phyloP scores from a whole-genome alignment of 2,113 vertebrate species.

The Rhinopomastus cyanomelas region DNA sequence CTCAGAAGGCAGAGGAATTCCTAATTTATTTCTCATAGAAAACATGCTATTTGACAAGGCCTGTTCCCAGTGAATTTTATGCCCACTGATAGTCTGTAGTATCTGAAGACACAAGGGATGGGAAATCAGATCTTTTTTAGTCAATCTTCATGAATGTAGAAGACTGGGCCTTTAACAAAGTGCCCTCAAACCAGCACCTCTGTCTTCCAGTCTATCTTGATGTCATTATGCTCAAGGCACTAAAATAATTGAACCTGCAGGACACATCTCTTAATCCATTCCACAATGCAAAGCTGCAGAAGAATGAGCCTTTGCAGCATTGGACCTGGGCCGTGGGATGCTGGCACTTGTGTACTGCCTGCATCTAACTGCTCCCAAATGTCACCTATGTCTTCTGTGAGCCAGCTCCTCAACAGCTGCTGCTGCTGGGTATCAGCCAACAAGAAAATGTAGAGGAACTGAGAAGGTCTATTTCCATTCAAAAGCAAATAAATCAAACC shows the following conservation, averaged over 20 bases:
- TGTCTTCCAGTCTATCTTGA: background rate
- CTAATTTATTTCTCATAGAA: background rate
- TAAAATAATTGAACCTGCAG: background rate
- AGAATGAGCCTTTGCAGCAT: background rate
- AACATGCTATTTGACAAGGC: background rate
- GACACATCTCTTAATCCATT: background rate
- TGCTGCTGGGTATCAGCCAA: too few species aligned
- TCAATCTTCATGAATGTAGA: background rate
- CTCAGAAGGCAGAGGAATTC: background rate
- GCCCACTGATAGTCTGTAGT: background rate
- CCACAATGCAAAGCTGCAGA: background rate
- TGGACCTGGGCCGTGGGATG: background rate
- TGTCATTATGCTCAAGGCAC: background rate
- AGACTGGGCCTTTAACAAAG: background rate
- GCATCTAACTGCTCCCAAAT: too few species aligned
- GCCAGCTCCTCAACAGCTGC: too few species aligned
- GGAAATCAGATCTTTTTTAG: background rate
- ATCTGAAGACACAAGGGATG: background rate
- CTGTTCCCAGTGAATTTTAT: background rate
- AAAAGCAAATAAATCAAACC: accelerated
- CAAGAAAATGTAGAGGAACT: too few species aligned
- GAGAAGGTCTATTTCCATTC: too few species aligned
- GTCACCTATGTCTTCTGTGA: too few species aligned
- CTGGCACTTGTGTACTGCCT: background rate
- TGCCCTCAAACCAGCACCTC: background rate